Evolutionary conservation across 2,113 vertebrate species (phyloP).

Genomic region (Stigmatopora argus): DNA sequence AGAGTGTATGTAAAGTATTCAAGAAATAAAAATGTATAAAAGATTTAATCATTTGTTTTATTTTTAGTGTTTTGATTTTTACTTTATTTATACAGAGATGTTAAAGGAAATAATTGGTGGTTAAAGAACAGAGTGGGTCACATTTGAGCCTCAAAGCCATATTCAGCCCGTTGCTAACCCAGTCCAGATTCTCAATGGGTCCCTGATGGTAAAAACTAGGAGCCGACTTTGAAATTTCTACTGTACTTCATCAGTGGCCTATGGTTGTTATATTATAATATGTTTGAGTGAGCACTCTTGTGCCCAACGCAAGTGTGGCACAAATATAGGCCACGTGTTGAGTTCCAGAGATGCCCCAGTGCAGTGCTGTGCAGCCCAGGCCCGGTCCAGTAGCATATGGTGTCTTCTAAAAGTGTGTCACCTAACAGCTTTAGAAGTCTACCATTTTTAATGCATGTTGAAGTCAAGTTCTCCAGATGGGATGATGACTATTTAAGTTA

Average conservation of each 20-base stretch:
- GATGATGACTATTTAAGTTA: slow-evolving; percentile 12
- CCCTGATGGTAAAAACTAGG: not conserved
- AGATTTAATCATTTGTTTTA: too few species aligned
- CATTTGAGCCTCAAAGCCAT: too few species aligned
- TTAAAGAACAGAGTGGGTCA: too few species aligned
- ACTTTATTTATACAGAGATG: too few species aligned
- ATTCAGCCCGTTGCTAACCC: too few species aligned
- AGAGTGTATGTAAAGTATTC: too few species aligned
- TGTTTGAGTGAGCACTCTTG: not conserved
- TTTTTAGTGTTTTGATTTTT: too few species aligned
- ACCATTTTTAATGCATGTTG: slow-evolving; percentile 5
- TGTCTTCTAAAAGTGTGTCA: slow-evolving; percentile 11
- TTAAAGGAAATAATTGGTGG: too few species aligned
- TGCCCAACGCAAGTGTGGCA: not conserved
- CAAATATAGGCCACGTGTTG: not conserved
- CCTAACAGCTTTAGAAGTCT: slow-evolving; percentile 35
- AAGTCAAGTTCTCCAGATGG: slow-evolving; percentile 25
- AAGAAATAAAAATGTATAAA: too few species aligned
- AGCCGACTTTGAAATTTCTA: not conserved
- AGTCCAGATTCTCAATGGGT: not conserved
- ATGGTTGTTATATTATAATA: not conserved
- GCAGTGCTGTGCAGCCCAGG: not conserved
- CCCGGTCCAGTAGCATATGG: slow-evolving; percentile 42
- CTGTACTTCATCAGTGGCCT: not conserved
- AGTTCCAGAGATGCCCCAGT: slow-evolving; percentile 4